Base-by-base conservation (phyloP, 2,888 invertebrate species). In the Entomobrya proxima region DNA sequence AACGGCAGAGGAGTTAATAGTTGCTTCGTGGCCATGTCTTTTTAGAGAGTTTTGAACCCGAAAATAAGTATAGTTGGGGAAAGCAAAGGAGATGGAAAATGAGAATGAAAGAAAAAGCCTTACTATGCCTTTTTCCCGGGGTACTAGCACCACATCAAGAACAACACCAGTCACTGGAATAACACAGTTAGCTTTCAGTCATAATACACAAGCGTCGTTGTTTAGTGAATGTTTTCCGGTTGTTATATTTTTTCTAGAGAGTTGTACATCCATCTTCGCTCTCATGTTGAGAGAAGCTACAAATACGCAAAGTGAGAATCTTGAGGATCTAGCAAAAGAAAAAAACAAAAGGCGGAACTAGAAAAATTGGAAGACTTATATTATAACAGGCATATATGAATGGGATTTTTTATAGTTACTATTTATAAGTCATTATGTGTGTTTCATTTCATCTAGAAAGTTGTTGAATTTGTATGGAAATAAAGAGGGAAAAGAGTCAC, bases 91-190 rank as follows among this genome's bases (percentile, higher is more conserved):
- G 35, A n/a, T 11, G 74, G 24, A 21, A 21, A 44, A 76, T n/a
- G n/a, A n/a, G n/a, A n/a, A n/a, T n/a, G n/a, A 40, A 40, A 55
- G 37, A 50, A 58, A 35, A 76, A 55, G 47, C 76, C n/a, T n/a
- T n/a, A n/a, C n/a, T n/a, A 37, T 18, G 37, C 37, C 24, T 24
- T 55, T 24, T 6, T 4, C 5, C 21, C 24, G 5, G 13, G 9
- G 15, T 47, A 15, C 47, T 47, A 4, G 4, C 15, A 15, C n/a
- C n/a, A 11, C 6, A 47, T 47, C 47, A 15, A 15, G 15, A 55
- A 55, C 18, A 1, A 61, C 18, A n/a, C n/a, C n/a, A n/a, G n/a
- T n/a, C n/a, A n/a, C n/a, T n/a, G n/a, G n/a, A n/a, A n/a, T n/a
- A n/a, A n/a, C n/a, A n/a, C n/a, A n/a, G n/a, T n/a, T n/a, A n/a